Conservation (phyloP, 2,888 invertebrate genomes). For the Trichopoda pennipes region DNA sequence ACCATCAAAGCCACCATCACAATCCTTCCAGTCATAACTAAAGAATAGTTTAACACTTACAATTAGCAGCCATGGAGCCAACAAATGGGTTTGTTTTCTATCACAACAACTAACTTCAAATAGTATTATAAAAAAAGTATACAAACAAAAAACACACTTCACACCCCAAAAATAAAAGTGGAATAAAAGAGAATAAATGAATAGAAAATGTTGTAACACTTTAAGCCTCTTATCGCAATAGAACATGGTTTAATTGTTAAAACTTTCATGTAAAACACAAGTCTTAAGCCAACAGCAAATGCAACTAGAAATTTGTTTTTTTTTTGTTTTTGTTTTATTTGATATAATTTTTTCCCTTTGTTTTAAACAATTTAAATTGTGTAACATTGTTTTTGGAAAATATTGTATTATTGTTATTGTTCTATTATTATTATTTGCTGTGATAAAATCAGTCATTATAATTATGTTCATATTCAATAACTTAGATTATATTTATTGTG, state of each 20-base stretch:
- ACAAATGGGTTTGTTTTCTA: too few species aligned
- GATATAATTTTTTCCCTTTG: too few species aligned
- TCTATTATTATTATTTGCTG: neutral
- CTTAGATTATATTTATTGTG: neutral
- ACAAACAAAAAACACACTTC: neutral
- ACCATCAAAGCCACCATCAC: too few species aligned
- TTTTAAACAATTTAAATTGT: too few species aligned
- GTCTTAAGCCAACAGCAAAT: constrained; percentile 20
- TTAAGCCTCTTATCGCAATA: constrained; percentile 67
- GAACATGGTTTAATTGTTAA: constrained; percentile 62
- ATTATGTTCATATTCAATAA: neutral
- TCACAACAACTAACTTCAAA: too few species aligned
- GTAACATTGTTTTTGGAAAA: too few species aligned
- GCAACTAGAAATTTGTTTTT: neutral
- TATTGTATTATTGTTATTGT: neutral
- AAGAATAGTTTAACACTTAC: too few species aligned
- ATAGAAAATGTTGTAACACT: constrained; percentile 56
- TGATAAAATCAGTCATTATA: neutral
- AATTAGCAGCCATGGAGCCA: too few species aligned
- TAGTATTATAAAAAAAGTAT: neutral
- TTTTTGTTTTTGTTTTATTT: too few species aligned
- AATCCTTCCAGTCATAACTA: too few species aligned
- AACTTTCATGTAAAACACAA: constrained; percentile 57
- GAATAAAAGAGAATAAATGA: constrained; percentile 6
- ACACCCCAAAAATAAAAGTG: constrained; percentile 1